Base-by-base conservation (phyloP, 2,113 vertebrate species). In the Nothoprocta perdicaria region DNA sequence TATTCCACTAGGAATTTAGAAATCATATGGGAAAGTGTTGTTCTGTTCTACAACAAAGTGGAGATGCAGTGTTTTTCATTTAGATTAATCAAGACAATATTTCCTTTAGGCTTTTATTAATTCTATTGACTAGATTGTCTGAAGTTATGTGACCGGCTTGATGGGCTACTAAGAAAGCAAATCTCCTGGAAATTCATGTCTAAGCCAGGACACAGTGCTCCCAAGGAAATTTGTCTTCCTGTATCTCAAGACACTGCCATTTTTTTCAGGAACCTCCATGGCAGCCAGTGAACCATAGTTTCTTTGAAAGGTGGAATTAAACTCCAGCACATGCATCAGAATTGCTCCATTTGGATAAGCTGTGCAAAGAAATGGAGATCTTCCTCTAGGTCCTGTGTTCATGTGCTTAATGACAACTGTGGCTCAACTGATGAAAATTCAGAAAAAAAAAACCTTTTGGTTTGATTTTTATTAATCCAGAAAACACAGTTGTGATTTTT, bases 211-310 rank as follows among this genome's bases (percentile, higher is more conserved):
- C 13, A 38, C 0, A 1, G 16, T 31, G 8, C 31, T 81, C 60
- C 53, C 29, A 45, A 38, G 11, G 22, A 38, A 35, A 17, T 31
- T 62, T 83, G 12, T 58, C n/a, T 80, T 84, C 7, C 1, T 45
- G 31, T 9, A 5, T 63, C 26, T 81, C 15, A 8, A 48, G 46
- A 41, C 7, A 41, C 26, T 8, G 38, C n/a, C 6, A 0, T 74
- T n/a, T 12, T 83, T 83, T 92, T 67, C 35, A 67, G 35, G 22
- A 88, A 22, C 38, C 40, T 60, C 53, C 41, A 9, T 81, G 65
- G 14, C 38, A 90, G 66, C 48, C 65, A 43, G 61, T n/a, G 8
- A 18, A 6, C 52, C 26, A 7, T 7, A 40, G 19, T 26, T 90
- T 84, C 73, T 65, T 71, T 2, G 0, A 23, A 68, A 81, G 33